phyloP scores from a whole-genome alignment of 2,888 invertebrate species.

The Standfussiana lucernea region DNA sequence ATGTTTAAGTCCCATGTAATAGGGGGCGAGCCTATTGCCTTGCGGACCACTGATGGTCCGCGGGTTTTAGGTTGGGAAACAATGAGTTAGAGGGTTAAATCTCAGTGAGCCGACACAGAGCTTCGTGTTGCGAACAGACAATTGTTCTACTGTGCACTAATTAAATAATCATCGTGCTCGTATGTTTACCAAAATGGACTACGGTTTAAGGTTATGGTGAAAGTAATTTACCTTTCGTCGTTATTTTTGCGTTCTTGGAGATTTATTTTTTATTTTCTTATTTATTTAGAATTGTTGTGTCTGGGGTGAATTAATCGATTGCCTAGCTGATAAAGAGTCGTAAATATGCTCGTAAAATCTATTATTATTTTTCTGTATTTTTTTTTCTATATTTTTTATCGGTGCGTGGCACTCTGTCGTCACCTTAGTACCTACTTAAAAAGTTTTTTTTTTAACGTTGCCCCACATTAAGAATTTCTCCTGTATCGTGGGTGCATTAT shows the following conservation, averaged over 20 bases:
- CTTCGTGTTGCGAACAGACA: constrained; percentile 14
- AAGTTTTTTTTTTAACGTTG: no score
- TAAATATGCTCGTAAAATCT: neutral
- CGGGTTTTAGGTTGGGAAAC: neutral
- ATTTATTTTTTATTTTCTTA: neutral
- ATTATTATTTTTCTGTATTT: neutral
- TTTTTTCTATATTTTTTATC: neutral
- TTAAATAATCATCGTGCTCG: constrained; percentile 50
- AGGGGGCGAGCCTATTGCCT: neutral
- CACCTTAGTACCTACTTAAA: no score
- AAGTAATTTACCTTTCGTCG: neutral
- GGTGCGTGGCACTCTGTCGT: neutral
- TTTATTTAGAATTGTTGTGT: neutral
- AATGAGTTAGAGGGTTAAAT: constrained; percentile 22
- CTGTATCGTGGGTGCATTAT: neutral
- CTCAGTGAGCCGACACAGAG: constrained; percentile 36
- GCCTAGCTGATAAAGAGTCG: neutral
- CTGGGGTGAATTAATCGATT: neutral
- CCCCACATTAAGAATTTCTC: neutral
- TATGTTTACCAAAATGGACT: constrained; percentile 3
- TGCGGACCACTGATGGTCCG: neutral
- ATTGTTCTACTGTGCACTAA: constrained; percentile 37
- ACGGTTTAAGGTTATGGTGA: neutral
- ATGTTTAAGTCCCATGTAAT: neutral
- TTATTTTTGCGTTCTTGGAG: neutral